These are phyloP conservation scores for Phengaris alcon DNA, from an alignment of 2,888 invertebrate genomes.

Conservation along the genomic window DNA sequence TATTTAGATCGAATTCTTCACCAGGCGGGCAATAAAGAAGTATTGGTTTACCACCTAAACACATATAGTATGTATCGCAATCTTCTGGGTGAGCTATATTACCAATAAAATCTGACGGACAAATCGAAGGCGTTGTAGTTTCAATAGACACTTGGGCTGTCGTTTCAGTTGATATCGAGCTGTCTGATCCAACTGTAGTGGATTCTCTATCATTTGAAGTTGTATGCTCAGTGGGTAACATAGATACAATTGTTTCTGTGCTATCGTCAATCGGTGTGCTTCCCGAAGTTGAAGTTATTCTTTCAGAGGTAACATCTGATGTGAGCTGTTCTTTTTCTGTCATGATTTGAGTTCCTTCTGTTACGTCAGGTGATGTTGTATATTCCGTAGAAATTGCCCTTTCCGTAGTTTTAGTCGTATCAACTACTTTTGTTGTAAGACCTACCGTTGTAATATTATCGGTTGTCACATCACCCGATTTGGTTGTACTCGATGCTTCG, in stretches of 20 bases:
- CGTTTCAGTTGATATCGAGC: not conserved
- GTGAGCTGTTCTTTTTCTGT: not conserved
- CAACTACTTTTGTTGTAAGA: not conserved
- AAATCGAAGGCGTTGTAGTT: constrained; percentile 38
- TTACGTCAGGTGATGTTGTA: not conserved
- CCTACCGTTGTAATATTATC: not conserved
- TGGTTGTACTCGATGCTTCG: not conserved
- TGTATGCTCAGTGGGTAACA: not conserved
- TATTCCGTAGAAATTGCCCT: not conserved
- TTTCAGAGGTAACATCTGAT: not conserved
- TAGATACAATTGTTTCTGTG: not conserved
- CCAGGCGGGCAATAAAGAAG: constrained; percentile 44
- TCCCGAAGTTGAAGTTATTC: not conserved
- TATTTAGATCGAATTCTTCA: constrained; percentile 44
- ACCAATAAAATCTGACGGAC: constrained; percentile 45
- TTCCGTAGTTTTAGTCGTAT: constrained; percentile 6
- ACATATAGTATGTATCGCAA: constrained; percentile 50
- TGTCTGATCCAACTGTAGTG: constrained; percentile 23
- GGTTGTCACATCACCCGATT: not conserved
- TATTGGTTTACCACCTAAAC: constrained; percentile 45
- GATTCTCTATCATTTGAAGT: not conserved
- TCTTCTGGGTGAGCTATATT: constrained; percentile 48
- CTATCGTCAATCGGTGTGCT: not conserved
- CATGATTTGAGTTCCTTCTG: not conserved
- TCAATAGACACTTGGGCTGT: constrained; percentile 33